These are phyloP conservation scores for Dolichomitus sp. DNA, from an alignment of 2,888 invertebrate species.

Conservation along the genomic window DNA sequence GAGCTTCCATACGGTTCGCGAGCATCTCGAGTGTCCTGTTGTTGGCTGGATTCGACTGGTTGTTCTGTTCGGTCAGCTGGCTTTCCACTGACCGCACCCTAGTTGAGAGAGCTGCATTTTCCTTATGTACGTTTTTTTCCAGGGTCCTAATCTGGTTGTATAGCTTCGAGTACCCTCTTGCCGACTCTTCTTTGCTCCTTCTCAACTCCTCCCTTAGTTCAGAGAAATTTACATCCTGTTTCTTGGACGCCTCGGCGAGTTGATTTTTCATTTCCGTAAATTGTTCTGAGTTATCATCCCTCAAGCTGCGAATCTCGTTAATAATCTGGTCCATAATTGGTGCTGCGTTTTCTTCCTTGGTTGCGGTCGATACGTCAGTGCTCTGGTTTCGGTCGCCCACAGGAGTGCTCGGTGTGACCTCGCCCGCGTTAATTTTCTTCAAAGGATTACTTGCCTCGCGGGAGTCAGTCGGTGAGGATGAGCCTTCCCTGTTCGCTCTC, in stretches of 20 bases:
- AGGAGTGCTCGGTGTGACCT: too few species aligned
- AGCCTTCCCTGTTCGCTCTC: too few species aligned
- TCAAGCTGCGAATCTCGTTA: not conserved
- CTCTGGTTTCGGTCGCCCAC: too few species aligned
- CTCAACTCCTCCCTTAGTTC: constrained; percentile 11
- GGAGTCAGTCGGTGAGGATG: too few species aligned
- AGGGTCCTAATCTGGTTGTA: not conserved
- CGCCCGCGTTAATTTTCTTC: too few species aligned
- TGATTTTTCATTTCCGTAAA: not conserved
- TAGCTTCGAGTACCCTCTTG: not conserved
- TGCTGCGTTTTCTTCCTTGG: not conserved
- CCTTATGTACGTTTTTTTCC: not conserved
- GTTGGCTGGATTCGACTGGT: not conserved
- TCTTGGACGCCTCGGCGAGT: not conserved
- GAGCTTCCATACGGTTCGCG: not conserved
- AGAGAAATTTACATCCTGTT: constrained; percentile 4
- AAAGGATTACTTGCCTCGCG: too few species aligned
- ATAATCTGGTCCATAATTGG: not conserved
- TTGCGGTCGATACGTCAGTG: not conserved
- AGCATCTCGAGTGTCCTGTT: not conserved
- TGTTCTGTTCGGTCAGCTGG: not conserved
- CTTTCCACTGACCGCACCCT: constrained; percentile 6
- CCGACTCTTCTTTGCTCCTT: constrained; percentile 6
- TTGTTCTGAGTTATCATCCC: not conserved
- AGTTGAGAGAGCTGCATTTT: not conserved